Conservation (phyloP, 2,797 vertebrate species). For the Passerculus sandwichensis region DNA sequence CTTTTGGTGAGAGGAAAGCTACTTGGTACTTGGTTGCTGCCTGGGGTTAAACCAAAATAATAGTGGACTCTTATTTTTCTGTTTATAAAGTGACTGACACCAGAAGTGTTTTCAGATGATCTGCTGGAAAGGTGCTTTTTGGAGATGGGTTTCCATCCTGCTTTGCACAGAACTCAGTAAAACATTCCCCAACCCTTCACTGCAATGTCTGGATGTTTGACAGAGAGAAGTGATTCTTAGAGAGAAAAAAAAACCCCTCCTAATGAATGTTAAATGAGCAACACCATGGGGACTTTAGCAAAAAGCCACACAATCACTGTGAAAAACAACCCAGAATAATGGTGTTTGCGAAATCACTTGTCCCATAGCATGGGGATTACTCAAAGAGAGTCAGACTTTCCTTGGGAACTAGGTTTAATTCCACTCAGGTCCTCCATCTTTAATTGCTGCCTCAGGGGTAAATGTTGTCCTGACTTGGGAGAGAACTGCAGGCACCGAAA, state of each 20-base stretch:
- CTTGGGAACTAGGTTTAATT: not conserved
- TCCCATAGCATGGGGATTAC: not conserved
- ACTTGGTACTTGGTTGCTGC: rapidly evolving
- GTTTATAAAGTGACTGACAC: not conserved
- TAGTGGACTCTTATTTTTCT: not conserved
- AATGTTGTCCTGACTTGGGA: not conserved
- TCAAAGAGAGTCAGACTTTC: not conserved
- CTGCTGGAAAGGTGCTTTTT: not conserved
- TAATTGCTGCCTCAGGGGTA: not conserved
- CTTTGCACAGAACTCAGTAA: not conserved
- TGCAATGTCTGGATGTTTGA: not conserved
- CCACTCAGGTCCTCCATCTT: not conserved
- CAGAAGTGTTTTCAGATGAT: not conserved
- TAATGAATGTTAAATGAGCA: not conserved
- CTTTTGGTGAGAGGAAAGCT: not conserved
- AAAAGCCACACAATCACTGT: not conserved
- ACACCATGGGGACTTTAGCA: not conserved
- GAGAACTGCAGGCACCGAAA: not conserved
- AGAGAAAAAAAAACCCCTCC: not conserved
- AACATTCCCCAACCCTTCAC: rapidly evolving
- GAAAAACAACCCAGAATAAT: not conserved
- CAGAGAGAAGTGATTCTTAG: not conserved
- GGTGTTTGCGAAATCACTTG: not conserved
- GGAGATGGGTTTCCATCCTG: not conserved
- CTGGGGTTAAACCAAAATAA: not conserved